Percentiles rank a stretch among this genome's conserved stretches.
Evolutionary conservation across 2,113 vertebrate species (phyloP).

Genomic region (Microcebus ravelobensis): DNA sequence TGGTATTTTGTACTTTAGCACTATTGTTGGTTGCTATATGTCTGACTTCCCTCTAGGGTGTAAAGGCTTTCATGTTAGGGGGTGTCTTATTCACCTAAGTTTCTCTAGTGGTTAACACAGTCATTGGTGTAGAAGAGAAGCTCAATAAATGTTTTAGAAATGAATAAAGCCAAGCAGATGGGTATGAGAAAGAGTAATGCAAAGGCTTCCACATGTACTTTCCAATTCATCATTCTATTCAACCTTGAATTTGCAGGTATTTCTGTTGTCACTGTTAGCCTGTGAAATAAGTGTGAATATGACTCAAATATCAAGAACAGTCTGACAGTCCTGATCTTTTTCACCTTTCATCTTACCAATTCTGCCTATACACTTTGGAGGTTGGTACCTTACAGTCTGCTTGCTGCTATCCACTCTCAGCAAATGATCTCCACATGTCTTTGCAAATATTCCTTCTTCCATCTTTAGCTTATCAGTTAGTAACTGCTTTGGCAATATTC

Average conservation of each 20-base stretch:
- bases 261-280: not conserved
- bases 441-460: slow-evolving; percentile 12
- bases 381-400: not conserved
- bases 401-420: slow-evolving; percentile 28
- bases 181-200: slow-evolving; percentile 10
- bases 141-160: not conserved
- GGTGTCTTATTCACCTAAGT: not conserved
- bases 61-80: not conserved
- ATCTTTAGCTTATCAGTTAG: not conserved
- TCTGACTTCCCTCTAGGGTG: not conserved
- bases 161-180: slow-evolving; percentile 24
- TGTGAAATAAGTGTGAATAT: not conserved
- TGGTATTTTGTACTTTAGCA: not conserved
- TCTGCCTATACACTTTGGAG: slow-evolving; percentile 6
- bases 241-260: not conserved
- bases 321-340: not conserved
- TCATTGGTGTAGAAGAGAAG: not conserved
- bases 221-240: not conserved
- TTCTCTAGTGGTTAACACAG: not conserved
- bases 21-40: not conserved
- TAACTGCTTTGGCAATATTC: not conserved
- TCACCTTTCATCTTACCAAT: slow-evolving; percentile 13
- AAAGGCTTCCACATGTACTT: slow-evolving; percentile 23
- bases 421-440: slow-evolving; percentile 9
- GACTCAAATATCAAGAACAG: not conserved